phyloP scores from a whole-genome alignment of 1,140 invertebrate species.

The Latrodectus geometricus region DNA sequence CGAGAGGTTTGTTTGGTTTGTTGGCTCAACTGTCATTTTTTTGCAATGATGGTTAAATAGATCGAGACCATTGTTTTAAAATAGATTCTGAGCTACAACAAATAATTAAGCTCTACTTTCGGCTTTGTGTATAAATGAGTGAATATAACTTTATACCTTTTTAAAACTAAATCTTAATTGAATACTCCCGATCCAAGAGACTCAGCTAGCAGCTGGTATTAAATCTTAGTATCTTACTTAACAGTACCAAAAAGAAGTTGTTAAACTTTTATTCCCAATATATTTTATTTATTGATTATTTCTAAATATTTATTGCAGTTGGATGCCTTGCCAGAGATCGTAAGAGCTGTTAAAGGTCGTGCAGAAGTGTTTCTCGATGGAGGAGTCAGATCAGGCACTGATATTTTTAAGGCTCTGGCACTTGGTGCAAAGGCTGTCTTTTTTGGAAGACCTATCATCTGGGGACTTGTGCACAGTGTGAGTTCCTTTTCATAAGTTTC shows the following conservation, averaged over 20 bases:
- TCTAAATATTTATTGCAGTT: slow-evolving; percentile 74
- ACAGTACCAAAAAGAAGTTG: not conserved
- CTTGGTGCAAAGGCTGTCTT: slow-evolving; percentile 89
- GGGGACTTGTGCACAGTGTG: slow-evolving; percentile 80
- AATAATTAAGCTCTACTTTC: no score
- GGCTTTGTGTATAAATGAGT: no score
- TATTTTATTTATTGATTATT: not conserved
- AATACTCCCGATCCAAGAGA: no score
- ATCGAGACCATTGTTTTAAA: no score
- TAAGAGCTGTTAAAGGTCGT: slow-evolving; percentile 78
- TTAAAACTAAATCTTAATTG: no score
- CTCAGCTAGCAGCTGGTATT: not conserved
- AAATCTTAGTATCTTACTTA: not conserved
- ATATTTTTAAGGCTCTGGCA: slow-evolving; percentile 91
- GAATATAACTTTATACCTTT: no score
- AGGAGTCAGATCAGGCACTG: slow-evolving; percentile 86
- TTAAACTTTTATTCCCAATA: not conserved
- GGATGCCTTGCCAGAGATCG: slow-evolving; percentile 86
- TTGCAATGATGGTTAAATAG: no score
- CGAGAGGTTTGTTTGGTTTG: no score
- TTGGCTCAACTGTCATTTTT: no score
- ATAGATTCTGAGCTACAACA: no score
- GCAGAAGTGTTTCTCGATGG: slow-evolving; percentile 90
- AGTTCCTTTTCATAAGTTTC: slow-evolving; percentile 5
- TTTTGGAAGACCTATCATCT: slow-evolving; percentile 87